Evolutionary conservation across 2,113 vertebrate species (phyloP).

Genomic region (Tautogolabrus adspersus): DNA sequence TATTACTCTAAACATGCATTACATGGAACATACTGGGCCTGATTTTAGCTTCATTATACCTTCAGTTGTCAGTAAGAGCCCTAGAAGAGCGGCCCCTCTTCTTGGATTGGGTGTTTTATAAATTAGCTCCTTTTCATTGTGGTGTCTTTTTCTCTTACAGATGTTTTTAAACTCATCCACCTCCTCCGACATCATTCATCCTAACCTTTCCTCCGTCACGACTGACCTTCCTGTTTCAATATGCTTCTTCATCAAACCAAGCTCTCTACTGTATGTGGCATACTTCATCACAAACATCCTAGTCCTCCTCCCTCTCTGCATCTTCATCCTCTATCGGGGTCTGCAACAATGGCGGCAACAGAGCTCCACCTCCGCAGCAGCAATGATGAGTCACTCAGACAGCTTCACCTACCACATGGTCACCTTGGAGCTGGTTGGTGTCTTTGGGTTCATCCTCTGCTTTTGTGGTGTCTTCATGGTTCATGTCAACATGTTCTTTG

Average conservation of each 20-base stretch:
- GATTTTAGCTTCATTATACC: too few species aligned
- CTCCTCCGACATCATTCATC: neutral
- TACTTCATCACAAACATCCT: neutral
- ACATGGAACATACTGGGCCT: too few species aligned
- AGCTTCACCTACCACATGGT: constrained; percentile 25
- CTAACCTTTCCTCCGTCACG: neutral
- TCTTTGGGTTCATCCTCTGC: neutral
- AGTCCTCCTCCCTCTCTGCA: constrained; percentile 19
- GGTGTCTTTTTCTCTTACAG: neutral
- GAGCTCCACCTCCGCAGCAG: neutral
- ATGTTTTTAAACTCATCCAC: neutral
- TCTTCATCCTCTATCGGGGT: constrained; percentile 14
- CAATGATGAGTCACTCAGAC: neutral
- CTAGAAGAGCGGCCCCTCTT: too few species aligned
- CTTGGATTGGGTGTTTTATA: too few species aligned
- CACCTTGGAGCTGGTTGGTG: neutral
- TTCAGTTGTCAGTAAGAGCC: too few species aligned
- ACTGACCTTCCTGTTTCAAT: accelerated
- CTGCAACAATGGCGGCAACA: neutral
- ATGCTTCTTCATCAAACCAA: neutral
- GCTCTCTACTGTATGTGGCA: accelerated
- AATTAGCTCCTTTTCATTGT: neutral
- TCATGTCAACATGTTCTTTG: accelerated
- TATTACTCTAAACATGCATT: too few species aligned
- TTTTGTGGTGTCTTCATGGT: accelerated